Conservation (phyloP, 2,797 vertebrate genomes). For the Molothrus ater region DNA sequence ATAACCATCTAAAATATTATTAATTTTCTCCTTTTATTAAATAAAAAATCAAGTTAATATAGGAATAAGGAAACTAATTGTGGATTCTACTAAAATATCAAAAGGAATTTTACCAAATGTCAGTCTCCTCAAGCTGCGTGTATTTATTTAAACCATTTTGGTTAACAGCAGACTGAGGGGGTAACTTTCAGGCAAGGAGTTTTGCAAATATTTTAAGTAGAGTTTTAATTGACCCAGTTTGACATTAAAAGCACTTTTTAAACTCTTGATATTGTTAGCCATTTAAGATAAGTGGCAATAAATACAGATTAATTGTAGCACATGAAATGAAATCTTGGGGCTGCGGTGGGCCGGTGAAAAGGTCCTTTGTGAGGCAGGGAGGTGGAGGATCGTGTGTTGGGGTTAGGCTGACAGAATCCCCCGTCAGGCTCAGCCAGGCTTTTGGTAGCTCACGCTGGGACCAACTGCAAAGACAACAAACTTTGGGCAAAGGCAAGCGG, state of each 20-base stretch:
- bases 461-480: conserved; percentile 76
- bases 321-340: conserved; percentile 58
- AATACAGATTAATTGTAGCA: conserved; percentile 76
- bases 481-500: conserved; percentile 40
- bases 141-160: conserved; percentile 65
- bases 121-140: conserved; percentile 26
- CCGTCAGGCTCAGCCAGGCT: conserved; percentile 57
- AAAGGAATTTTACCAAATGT: conserved; percentile 19
- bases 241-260: conserved; percentile 75
- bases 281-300: conserved; percentile 78
- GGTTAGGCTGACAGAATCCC: conserved; percentile 70
- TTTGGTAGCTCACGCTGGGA: conserved; percentile 71
- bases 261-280: conserved; percentile 74
- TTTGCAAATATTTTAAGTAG: conserved; percentile 75
- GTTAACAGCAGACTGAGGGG: conserved; percentile 57
- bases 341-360: conserved; percentile 59
- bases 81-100: conserved; percentile 29
- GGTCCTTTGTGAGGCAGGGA: conserved; percentile 66
- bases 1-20: not conserved
- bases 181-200: conserved; percentile 58
- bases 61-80: conserved; percentile 32
- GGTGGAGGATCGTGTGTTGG: conserved; percentile 40
- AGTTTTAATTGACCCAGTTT: conserved; percentile 76
- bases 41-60: not conserved
- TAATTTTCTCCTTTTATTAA: not conserved